Evolutionary conservation across 2,888 invertebrate species (phyloP), one percentile per base, ranked within the genome.

Genomic region (Stegana nigrithorax): DNA sequence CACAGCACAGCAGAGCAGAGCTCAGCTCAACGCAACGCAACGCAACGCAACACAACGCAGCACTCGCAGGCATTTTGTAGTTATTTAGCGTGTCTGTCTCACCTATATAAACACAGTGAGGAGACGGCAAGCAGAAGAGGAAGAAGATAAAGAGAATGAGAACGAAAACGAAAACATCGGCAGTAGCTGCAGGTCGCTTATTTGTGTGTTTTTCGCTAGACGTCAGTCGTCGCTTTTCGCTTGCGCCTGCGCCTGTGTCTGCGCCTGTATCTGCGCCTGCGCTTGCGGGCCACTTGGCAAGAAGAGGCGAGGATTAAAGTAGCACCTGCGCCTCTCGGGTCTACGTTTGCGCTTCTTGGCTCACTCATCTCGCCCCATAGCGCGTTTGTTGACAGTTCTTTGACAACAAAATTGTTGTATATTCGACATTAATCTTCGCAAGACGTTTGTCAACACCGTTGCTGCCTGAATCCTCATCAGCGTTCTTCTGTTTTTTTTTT

Each of bases 371-470:
- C 36, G 36, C 10, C 12, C 36, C 10, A 21, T 1, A 21, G 47
- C 21, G 47, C 5, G 12, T 29, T 50, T 29, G 47, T 50, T 50
- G 59, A 59, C 59, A 59, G 32, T 27, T 56, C 14, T 21, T 50
- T 59, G 59, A 59, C 59, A 59, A 21, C 45, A 59, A 59, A 59
- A 59, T 59, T 57, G 53, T 55, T 59, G 47, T 59, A 12, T 27
- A 36, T 50, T 21, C 8, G 32, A 21, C 45, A 45, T 65, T 69
- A 69, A 69, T 69, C 67, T 64, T 65, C 27, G 36, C 17, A 64
- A 64, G 64, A 64, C 67, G 64, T 71, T 69, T 68, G 69, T 69
- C 71, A 71, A 68, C 69, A 66, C 67, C 32, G 10, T 32, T 32
- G 29, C 10, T n/a, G n/a, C n/a, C n/a, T n/a, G n/a, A n/a, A n/a